Percentiles rank a stretch among this genome's conserved stretches.
phyloP scores from a whole-genome alignment of 2,113 vertebrate genomes.

The Cyprinodon variegatus region DNA sequence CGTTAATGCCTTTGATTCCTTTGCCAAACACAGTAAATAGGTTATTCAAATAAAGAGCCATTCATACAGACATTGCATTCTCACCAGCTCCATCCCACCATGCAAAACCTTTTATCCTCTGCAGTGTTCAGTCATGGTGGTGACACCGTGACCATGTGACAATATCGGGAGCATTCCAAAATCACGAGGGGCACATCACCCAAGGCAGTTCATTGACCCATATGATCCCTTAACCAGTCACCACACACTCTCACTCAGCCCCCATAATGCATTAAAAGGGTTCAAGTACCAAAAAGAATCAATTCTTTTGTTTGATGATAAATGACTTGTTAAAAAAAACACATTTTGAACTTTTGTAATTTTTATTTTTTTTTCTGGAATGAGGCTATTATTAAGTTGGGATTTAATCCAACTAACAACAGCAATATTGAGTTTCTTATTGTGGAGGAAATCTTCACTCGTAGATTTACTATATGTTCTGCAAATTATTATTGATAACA shows the following conservation, averaged over 20 bases:
- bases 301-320: slow-evolving; percentile 14
- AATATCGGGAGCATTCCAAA: slow-evolving; percentile 56
- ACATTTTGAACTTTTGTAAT: neutral
- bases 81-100: slow-evolving; percentile 19
- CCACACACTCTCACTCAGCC: slow-evolving; percentile 6
- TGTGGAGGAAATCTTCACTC: too few relatives aligned
- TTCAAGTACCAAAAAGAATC: slow-evolving; percentile 18
- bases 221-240: slow-evolving; percentile 60
- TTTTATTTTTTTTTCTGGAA: slow-evolving; percentile 3
- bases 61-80: slow-evolving; percentile 1
- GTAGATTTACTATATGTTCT: too few relatives aligned
- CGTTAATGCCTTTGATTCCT: slow-evolving; percentile 22
- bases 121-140: slow-evolving; percentile 37
- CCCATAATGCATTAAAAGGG: slow-evolving; percentile 11
- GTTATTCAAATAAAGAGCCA: slow-evolving; percentile 29
- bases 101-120: slow-evolving; percentile 21
- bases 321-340: slow-evolving; percentile 22
- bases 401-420: neutral
- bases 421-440: neutral
- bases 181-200: slow-evolving; percentile 48
- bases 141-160: slow-evolving; percentile 56
- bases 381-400: neutral
- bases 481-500: neutral
- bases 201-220: slow-evolving; percentile 50
- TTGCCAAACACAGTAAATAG: slow-evolving; percentile 7